Evolutionary conservation across 2,888 invertebrate genomes (phyloP).

Genomic region (Acanthosoma haemorrhoidale): DNA sequence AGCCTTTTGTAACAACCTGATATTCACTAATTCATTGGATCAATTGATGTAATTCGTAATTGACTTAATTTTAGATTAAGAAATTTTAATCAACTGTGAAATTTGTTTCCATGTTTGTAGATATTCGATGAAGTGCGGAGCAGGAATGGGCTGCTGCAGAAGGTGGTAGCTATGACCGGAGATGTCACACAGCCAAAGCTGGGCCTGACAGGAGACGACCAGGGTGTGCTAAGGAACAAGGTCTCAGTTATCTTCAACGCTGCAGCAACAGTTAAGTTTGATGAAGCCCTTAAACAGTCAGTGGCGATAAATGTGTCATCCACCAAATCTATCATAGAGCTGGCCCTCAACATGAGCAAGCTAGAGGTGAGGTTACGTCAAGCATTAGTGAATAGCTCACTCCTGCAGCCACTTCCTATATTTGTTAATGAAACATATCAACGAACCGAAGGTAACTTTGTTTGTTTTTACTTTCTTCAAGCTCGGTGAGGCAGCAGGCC

Average conservation of each 20-base stretch:
- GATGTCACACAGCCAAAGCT: slow-evolving; percentile 80
- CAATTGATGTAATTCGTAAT: too few species aligned
- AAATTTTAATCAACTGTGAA: too few species aligned
- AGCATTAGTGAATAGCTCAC: too few species aligned
- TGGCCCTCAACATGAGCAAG: slow-evolving; percentile 83
- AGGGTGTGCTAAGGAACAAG: slow-evolving; percentile 61
- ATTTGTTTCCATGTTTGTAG: too few species aligned
- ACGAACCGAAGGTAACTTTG: too few species aligned
- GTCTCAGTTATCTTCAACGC: slow-evolving; percentile 93
- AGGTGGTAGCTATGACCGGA: slow-evolving; percentile 72
- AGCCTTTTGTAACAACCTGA: too few species aligned
- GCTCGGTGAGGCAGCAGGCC: too few species aligned
- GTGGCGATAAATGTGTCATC: slow-evolving; percentile 94
- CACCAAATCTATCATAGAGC: slow-evolving; percentile 81
- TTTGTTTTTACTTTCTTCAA: too few species aligned
- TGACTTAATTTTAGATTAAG: too few species aligned
- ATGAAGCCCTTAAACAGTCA: slow-evolving; percentile 89
- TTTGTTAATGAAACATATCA: too few species aligned
- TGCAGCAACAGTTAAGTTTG: slow-evolving; percentile 96
- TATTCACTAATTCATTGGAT: too few species aligned
- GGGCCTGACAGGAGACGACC: slow-evolving; percentile 72
- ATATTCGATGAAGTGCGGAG: slow-evolving; percentile 72
- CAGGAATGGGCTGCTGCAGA: slow-evolving; percentile 64
- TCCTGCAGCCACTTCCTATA: too few species aligned
- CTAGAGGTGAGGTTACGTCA: slow-evolving; percentile 77